Base-by-base conservation (phyloP, 2,888 invertebrate species). In the Cosmorhoe ocellata region DNA sequence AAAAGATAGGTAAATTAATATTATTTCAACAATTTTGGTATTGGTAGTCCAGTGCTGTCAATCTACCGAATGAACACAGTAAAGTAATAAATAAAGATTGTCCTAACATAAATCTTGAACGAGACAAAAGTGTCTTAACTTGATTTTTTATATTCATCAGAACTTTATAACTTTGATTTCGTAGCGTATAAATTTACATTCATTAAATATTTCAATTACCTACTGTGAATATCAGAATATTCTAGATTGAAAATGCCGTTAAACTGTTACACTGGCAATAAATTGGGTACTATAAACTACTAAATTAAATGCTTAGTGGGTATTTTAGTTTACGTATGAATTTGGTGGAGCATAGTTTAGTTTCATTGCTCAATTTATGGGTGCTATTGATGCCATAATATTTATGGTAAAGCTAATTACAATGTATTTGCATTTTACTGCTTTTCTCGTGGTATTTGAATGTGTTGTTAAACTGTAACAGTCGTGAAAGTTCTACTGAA, bases 331-430 rank as follows among this genome's bases (percentile, higher is more conserved):
- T 68, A 62, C 61, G 68, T 63, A 71, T 74, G 70, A 73, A 73
- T 74, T 74, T 76, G 59, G 67, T 69, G 69, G 71, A 73, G 73
- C 74, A 74, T 74, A 58, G 67, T 67, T 71, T 67, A 63, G 68
- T 73, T 73, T 71, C 69, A 74, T 74, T 76, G 66, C 61, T 63
- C 76, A 75, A 79, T 82, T 82, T 79, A 84, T 74, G 69, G 66
- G 59, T 51, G 59, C 59, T 64, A 73, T 76, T 66, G 70, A 69
- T 64, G 58, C 59, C 59, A 58, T 67, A 63, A 71, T 79, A 76
- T 81, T 81, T 79, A 82, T 76, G 69, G 65, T 59, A 61, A 65
- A 63, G 70, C 69, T 77, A 82, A 82, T 80, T 79, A 79, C 73
- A 65, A 68, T 45, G 48, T 66, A 79, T 79, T 79, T 76, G 74